Percentiles rank a stretch among this genome's conserved stretches.
These are phyloP conservation scores for Tipula unca DNA, from an alignment of 2,888 invertebrate genomes.

Conservation along the genomic window DNA sequence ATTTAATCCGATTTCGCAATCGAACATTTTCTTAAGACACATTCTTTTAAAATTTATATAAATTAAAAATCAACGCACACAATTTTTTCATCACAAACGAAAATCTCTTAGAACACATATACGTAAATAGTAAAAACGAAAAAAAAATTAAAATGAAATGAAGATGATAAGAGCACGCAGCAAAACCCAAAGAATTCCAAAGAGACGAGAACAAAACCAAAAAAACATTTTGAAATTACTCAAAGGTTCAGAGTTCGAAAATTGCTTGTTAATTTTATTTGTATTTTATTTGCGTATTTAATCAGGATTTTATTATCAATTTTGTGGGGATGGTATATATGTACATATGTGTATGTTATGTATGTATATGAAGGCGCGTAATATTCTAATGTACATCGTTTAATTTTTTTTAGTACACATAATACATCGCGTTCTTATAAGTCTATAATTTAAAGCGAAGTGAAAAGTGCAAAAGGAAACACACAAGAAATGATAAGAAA, in stretches of 20 bases:
- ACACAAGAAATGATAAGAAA: background rate
- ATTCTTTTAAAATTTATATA: background rate
- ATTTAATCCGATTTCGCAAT: background rate
- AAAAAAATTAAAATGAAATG: background rate
- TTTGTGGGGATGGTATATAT: background rate
- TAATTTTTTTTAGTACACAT: background rate
- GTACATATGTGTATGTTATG: background rate
- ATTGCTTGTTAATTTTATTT: slow-evolving; percentile 14
- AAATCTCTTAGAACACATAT: background rate
- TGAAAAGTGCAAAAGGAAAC: background rate
- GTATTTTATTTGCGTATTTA: slow-evolving; percentile 8
- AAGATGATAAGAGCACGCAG: background rate
- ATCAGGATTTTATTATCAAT: background rate
- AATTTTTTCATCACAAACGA: background rate
- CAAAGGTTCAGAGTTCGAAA: slow-evolving; percentile 8
- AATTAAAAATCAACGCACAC: background rate
- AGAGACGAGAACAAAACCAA: background rate
- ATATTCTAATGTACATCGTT: background rate
- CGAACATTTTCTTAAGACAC: background rate
- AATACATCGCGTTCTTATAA: background rate
- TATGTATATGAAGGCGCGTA: background rate
- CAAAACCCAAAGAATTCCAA: background rate
- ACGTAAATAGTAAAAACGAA: background rate
- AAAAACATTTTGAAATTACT: background rate
- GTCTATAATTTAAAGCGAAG: background rate